Conservation (phyloP, 2,888 invertebrate species). For the Tineola bisselliella region DNA sequence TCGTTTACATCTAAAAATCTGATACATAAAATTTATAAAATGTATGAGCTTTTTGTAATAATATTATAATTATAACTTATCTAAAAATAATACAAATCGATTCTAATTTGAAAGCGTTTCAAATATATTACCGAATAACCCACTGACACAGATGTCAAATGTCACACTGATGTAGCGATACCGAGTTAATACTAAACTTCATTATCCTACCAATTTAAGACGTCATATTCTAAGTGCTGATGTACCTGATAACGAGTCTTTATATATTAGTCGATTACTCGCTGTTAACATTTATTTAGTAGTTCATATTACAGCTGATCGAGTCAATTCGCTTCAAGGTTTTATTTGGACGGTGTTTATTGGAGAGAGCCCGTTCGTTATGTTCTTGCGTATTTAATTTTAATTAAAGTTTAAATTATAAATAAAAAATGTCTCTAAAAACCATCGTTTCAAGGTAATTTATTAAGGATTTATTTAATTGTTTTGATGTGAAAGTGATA, state of each 20-base stretch:
- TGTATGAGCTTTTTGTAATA: too few species aligned
- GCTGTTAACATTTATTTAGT: not conserved
- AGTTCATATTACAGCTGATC: slow-evolving; percentile 1
- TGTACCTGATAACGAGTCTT: not conserved
- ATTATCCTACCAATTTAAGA: not conserved
- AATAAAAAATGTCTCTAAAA: slow-evolving; percentile 2
- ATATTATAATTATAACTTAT: too few species aligned
- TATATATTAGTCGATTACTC: not conserved
- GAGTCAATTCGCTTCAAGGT: not conserved
- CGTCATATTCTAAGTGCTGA: not conserved
- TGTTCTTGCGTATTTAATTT: not conserved
- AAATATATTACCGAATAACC: not conserved
- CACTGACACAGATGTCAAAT: not conserved
- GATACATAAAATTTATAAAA: too few species aligned
- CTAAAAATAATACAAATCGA: too few species aligned
- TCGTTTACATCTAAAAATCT: too few species aligned
- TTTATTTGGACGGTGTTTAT: not conserved
- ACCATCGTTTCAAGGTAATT: not conserved
- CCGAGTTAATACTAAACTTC: not conserved
- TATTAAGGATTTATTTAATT: not conserved
- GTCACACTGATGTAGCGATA: not conserved
- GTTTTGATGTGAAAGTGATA: not conserved
- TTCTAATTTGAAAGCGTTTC: not conserved
- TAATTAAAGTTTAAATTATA: too few species aligned
- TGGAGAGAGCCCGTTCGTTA: not conserved